Base-by-base conservation (phyloP, 2,888 invertebrate species). In the Caenorhabditis japonica region DNA sequence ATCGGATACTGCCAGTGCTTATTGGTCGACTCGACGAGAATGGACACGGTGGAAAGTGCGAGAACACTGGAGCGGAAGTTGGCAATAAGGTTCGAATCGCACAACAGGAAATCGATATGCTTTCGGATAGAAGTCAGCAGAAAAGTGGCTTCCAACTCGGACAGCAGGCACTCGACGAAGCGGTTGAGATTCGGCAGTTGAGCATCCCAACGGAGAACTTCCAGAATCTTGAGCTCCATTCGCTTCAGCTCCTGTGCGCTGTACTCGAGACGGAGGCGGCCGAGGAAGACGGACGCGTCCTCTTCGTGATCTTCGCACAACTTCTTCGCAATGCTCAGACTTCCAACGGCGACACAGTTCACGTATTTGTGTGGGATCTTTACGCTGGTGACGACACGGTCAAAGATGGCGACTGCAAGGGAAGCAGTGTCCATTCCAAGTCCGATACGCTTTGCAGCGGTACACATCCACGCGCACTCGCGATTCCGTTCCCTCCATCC, bases 291-390 rank as follows among this genome's bases (percentile, higher is more conserved):
- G 27, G 66, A 56, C 3, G 69, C 58, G 41, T 74, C 74, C 39
- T 81, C 81, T 38, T 81, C 81, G 43, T 73, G 70, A 56, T 81
- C 81, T 52, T 81, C 81, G 56, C 75, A 76, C 25, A 81, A 33
- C 69, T 81, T 81, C 34, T 76, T 74, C 25, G 79, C 77, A 21
- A 81, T 73, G 55, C 77, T 75, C 55, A 81, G 58, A 58, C 77
- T 76, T 17, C 77, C 76, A 15, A 77, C 77, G 8, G 81, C 79
- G 33, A 79, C 76, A 43, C 79, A 79, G 49, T 81, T 79, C 43
- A 75, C 70, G 55, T 79, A 79, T 46, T 77, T 80, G 69, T 19
- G 52, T n/a, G 76, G 74, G 3, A 81, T 79, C 23, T 64, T 64
- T 12, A 75, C 77, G 34, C 64, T 58, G 30, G 73, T 71, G 44